phyloP scores from a whole-genome alignment of 1,140 invertebrate species.

The Trissolcus basalis region DNA sequence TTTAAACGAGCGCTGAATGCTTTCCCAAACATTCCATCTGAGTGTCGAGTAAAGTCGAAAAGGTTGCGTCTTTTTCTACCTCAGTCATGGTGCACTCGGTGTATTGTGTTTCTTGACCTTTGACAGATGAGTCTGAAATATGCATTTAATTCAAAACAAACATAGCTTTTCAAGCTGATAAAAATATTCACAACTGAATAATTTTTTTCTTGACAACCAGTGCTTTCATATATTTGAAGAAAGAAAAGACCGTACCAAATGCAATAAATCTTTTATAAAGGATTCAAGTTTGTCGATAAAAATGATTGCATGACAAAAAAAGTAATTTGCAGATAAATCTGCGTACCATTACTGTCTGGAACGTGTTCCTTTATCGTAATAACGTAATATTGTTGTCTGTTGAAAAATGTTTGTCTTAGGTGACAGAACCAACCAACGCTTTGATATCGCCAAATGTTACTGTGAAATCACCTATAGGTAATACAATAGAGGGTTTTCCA shows the following conservation, averaged over 20 bases:
- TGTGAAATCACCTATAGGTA: conserved; percentile 27
- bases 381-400: conserved; percentile 33
- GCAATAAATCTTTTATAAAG: conserved; percentile 28
- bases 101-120: too few species aligned
- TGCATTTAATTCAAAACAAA: conserved; percentile 34
- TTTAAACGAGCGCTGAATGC: too few species aligned
- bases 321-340: conserved; percentile 24
- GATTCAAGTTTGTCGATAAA: conserved; percentile 14
- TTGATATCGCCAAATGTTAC: conserved; percentile 26
- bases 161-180: conserved; percentile 18
- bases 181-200: conserved; percentile 29
- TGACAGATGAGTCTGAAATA: not conserved
- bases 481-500: conserved; percentile 34
- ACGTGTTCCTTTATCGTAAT: conserved; percentile 15
- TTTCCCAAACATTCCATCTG: too few species aligned
- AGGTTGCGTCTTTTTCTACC: too few species aligned
- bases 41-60: too few species aligned
- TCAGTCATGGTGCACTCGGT: too few species aligned
- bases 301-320: conserved; percentile 14
- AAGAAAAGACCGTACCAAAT: conserved; percentile 34
- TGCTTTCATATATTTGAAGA: conserved; percentile 17
- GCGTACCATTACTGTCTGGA: conserved; percentile 30
- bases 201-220: conserved; percentile 20
- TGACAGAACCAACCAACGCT: conserved; percentile 5
- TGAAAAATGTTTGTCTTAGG: conserved; percentile 44